Evolutionary conservation across 2,113 vertebrate genomes (phyloP), one percentile per base, ranked within the genome.

Genomic region (Hipposideros armiger): DNA sequence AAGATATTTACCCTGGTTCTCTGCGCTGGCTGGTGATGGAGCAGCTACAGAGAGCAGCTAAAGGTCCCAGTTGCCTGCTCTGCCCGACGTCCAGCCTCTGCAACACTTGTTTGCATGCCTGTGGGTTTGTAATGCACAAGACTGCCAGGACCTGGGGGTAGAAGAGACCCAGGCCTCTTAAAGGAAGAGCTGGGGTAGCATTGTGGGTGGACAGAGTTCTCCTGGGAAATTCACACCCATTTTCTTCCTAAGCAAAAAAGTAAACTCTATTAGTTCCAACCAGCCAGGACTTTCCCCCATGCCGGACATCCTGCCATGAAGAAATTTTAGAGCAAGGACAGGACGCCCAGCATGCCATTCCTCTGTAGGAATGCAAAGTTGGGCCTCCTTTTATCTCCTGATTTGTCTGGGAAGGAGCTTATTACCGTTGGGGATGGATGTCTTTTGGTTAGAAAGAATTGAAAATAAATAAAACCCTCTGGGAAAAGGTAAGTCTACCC

Each of bases 251-350:
- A 96, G 73, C 86, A 82, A 93, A 86, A 94, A 80, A 91, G 77
- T 82, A 91, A 96, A 96, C 97, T 96, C 86, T 94, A 90, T 96
- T 94, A 97, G 87, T 96, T 95, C 89, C 95, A 96, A 95, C 95
- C 95, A 98, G 91, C 94, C 96, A 97, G 91, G 74, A 87, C 80
- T 87, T 95, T 92, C 47, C 47, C 95, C 90, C 3, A 42, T 93
- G 95, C 95, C 95, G 96, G 95, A 96, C 32, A 95, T 72, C 86
- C 96, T 74, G 82, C 95, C 93, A 95, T 67, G 95, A 97, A 91
- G 95, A 95, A 82, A 97, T 96, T 95, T 97, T 83, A 96, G 97
- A 98, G 77, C 15, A n/a, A 17, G 52, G 52, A 54, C 13, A 94
- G 91, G 91, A 86, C 32, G 40, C 97, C 89, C 95, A 96, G 93